A percentile compares a stretch with the other conserved stretches of the same genome.
phyloP scores from a whole-genome alignment of 2,797 vertebrate species.

The Synaphobranchus kaupii region DNA sequence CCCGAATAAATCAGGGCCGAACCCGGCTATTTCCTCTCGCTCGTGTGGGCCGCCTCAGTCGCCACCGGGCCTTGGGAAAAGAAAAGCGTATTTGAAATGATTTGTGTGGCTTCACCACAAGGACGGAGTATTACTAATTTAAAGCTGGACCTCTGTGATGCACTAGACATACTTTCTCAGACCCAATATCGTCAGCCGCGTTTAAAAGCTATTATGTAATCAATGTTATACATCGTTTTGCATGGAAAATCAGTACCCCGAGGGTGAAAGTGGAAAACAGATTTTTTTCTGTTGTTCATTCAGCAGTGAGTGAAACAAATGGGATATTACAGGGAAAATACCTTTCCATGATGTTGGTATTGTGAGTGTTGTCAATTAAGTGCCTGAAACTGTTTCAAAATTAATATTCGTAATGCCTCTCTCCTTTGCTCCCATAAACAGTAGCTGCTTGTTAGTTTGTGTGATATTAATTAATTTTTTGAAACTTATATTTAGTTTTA shows the following conservation, averaged over 20 bases:
- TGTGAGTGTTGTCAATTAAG: not conserved
- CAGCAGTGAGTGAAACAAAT: not conserved
- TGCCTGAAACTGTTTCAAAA: not conserved
- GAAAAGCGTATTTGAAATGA: not conserved
- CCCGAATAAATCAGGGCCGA: not conserved
- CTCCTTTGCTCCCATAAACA: not conserved
- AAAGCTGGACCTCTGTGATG: not conserved
- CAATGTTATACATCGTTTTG: not conserved
- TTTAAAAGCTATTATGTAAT: not conserved
- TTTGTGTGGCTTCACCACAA: not conserved
- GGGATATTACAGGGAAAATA: not conserved
- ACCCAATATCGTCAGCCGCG: not conserved
- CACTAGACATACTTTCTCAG: not conserved
- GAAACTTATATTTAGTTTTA: not conserved
- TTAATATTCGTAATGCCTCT: not conserved
- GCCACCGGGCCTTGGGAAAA: not conserved
- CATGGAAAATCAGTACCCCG: not conserved
- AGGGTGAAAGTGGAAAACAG: not conserved
- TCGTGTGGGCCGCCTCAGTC: not conserved
- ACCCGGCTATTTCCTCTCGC: not conserved
- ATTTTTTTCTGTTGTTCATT: not conserved
- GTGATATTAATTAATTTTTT: not conserved
- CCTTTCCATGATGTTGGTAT: not conserved
- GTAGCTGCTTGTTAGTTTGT: not conserved
- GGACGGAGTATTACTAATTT: not conserved